phyloP scores from a whole-genome alignment of 2,888 invertebrate species.

The Tinea semifulvella region DNA sequence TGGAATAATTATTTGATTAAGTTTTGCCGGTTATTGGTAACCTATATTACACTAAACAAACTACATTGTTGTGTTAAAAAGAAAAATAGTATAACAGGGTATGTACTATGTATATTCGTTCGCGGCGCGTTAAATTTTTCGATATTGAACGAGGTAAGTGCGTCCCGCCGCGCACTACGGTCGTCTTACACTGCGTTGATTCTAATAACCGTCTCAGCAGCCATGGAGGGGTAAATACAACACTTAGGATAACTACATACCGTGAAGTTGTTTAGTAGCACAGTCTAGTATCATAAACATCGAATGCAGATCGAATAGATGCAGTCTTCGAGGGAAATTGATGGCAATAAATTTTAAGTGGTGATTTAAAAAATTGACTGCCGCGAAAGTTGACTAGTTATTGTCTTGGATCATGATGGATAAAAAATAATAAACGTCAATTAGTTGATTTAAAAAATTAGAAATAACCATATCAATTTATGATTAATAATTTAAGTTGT shows the following conservation, averaged over 20 bases:
- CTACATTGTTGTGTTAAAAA: too few species aligned
- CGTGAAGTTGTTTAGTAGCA: constrained; percentile 11
- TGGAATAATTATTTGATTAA: background rate
- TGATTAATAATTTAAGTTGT: too few species aligned
- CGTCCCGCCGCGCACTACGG: constrained; percentile 1
- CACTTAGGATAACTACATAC: constrained; percentile 10
- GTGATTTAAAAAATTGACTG: background rate
- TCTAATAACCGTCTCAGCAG: constrained; percentile 2
- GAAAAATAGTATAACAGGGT: too few species aligned
- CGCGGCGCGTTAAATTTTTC: background rate
- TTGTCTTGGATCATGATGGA: too few species aligned
- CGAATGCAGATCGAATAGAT: constrained; percentile 3
- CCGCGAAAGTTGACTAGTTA: background rate
- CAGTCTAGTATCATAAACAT: constrained; percentile 5
- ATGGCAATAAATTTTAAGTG: constrained; percentile 3
- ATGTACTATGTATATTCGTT: too few species aligned
- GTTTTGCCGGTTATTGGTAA: background rate
- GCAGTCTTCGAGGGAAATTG: constrained; percentile 11
- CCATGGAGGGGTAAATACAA: constrained; percentile 3
- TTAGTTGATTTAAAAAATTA: too few species aligned
- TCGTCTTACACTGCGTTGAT: constrained; percentile 6
- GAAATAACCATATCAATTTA: too few species aligned
- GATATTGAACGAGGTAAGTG: background rate
- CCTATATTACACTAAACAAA: too few species aligned
- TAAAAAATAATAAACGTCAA: too few species aligned